These are phyloP conservation scores for Caenorhabditis sp. DNA, from an alignment of 2,888 invertebrate genomes.

Conservation along the genomic window DNA sequence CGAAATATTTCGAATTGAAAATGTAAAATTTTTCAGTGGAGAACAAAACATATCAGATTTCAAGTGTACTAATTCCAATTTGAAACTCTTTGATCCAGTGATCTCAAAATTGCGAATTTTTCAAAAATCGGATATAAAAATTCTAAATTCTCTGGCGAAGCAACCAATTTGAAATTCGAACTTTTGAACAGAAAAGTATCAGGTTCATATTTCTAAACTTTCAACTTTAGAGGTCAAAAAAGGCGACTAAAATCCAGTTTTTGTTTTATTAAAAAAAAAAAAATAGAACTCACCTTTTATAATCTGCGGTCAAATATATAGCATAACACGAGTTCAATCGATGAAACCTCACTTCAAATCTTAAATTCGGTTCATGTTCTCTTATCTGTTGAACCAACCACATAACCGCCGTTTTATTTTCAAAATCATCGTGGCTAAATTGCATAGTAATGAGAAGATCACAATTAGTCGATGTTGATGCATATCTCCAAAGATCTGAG, in stretches of 20 bases:
- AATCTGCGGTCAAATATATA: constrained; percentile 64
- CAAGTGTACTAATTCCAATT: too few relatives aligned
- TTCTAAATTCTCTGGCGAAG: too few relatives aligned
- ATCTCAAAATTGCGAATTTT: too few relatives aligned
- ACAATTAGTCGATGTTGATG: constrained; percentile 53
- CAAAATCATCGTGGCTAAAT: constrained; percentile 32
- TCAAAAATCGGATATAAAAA: too few relatives aligned
- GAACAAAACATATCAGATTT: too few relatives aligned
- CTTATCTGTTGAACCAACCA: constrained; percentile 53
- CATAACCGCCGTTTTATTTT: constrained; percentile 42
- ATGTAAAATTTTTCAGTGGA: too few relatives aligned
- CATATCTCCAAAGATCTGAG: constrained; percentile 59
- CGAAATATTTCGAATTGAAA: too few relatives aligned
- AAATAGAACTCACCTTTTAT: constrained; percentile 51
- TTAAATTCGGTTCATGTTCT: constrained; percentile 58
- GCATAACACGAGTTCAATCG: constrained; percentile 62
- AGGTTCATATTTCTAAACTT: background rate
- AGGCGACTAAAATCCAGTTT: too few relatives aligned
- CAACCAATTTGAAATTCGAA: too few relatives aligned
- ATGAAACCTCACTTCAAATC: constrained; percentile 63
- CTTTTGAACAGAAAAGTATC: too few relatives aligned
- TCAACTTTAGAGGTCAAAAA: too few relatives aligned
- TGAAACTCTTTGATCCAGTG: too few relatives aligned
- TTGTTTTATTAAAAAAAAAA: background rate
- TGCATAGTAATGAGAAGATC: constrained; percentile 61